Evolutionary conservation across 2,113 vertebrate species (phyloP), one percentile per base, ranked within the genome.

Genomic region (Bubo scandiacus): DNA sequence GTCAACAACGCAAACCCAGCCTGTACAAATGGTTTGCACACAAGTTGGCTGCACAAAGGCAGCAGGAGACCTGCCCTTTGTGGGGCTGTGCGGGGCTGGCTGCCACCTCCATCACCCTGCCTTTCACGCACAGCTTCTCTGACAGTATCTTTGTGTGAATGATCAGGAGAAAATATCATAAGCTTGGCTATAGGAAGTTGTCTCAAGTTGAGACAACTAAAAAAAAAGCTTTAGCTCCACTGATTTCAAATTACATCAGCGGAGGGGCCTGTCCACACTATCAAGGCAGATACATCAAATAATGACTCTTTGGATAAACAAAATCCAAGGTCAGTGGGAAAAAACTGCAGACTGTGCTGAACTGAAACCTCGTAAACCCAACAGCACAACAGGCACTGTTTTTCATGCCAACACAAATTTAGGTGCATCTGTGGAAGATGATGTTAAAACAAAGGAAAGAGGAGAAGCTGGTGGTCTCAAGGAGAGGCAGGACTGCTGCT

Each of bases 161-260:
- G 36, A 23, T 25, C 30, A 17, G 40, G 25, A 49, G 45, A 34
- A 80, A 73, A 45, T 0, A 0, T 7, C 5, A 0, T 36, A 45
- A 55, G 45, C 32, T 71, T 81, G 52, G n/a, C 29, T 40, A 6
- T 36, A 6, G 0, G 38, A 77, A 27, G 23, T 36, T 58, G 40
- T 38, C 15, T 62, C 43, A 55, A 63, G 22, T 6, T 55, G 38
- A 80, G 43, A 55, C 12, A 66, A 30, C 20, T 29, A 2, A 22
- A 27, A 62, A 77, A 74, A 52, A 49, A 27, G 5, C 25, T 77
- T 34, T n/a, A 72, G 49, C n/a, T 65, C 19, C 71, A 65, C 29
- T 21, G 27, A n/a, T 52, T 45, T 20, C 55, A 20, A 47, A 22
- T 73, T 42, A 32, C 21, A 59, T 15, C 21, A 72, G 21, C 13